phyloP scores from a whole-genome alignment of 2,888 invertebrate species.

The Acanthosepion lycidas region DNA sequence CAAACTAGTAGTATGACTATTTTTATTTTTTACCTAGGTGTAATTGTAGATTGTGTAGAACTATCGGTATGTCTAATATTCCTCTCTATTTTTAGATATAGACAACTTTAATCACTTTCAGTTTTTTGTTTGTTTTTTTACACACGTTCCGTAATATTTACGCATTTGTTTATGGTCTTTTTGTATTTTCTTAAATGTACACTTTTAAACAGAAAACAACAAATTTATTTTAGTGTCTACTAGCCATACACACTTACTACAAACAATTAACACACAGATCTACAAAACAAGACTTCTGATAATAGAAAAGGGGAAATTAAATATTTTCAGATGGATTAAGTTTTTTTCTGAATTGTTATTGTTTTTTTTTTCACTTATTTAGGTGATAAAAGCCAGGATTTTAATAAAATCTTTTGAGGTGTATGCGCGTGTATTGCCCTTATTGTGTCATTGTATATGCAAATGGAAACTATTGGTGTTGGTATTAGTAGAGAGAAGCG shows the following conservation, averaged over 20 bases:
- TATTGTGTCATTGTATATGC: slow-evolving; percentile 45
- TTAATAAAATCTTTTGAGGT: background rate
- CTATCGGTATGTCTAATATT: background rate
- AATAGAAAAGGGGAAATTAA: background rate
- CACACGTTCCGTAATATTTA: background rate
- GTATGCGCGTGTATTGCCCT: slow-evolving; percentile 39
- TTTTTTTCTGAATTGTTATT: background rate
- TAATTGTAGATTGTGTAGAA: background rate
- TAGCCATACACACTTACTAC: background rate
- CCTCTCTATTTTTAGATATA: background rate
- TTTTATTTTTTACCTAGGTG: background rate
- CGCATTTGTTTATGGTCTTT: background rate
- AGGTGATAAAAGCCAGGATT: background rate
- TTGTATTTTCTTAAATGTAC: background rate
- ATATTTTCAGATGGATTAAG: background rate
- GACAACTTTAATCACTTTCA: background rate
- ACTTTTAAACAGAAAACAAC: background rate
- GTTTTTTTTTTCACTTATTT: background rate
- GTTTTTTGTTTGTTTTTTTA: background rate
- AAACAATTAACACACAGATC: background rate
- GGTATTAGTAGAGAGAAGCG: slow-evolving; percentile 11
- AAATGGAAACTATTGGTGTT: background rate
- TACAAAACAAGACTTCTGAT: background rate
- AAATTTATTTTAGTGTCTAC: background rate
- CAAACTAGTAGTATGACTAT: background rate